Conservation (phyloP, 2,113 vertebrate species). For the Macheiramphus alcinus region DNA sequence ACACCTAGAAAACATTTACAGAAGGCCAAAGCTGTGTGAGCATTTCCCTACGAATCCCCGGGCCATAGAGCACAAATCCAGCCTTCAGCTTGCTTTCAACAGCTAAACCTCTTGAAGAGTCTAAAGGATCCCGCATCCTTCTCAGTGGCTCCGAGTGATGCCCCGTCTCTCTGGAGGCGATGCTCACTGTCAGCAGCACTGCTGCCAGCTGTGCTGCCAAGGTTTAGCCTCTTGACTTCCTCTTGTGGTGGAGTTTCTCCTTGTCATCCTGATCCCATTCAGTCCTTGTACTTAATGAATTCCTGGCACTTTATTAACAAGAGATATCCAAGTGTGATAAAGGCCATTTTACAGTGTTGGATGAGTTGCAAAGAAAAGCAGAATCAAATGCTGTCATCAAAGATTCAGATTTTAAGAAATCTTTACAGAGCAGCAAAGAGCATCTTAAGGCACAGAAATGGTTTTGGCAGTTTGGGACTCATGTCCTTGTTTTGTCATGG, state of each 20-base stretch:
- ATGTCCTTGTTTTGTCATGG: not conserved
- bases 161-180: not conserved
- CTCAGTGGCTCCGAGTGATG: accelerated
- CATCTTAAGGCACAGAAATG: not conserved
- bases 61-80: not conserved
- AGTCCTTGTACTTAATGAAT: conserved; percentile 9
- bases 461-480: not conserved
- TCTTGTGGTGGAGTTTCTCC: conserved; percentile 7
- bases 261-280: not conserved
- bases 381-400: not conserved
- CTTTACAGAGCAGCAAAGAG: not conserved
- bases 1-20: not conserved
- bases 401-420: not conserved
- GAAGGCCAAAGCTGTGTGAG: not conserved
- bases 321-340: conserved; percentile 23
- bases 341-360: not conserved
- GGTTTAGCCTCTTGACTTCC: not conserved
- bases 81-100: not conserved
- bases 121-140: not conserved
- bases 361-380: not conserved
- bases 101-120: not conserved
- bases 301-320: conserved; percentile 30
- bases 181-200: not conserved
- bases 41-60: not conserved
- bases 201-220: not conserved